phyloP scores from a whole-genome alignment of 1,140 invertebrate species.

The Pseudobourletiella spinata region DNA sequence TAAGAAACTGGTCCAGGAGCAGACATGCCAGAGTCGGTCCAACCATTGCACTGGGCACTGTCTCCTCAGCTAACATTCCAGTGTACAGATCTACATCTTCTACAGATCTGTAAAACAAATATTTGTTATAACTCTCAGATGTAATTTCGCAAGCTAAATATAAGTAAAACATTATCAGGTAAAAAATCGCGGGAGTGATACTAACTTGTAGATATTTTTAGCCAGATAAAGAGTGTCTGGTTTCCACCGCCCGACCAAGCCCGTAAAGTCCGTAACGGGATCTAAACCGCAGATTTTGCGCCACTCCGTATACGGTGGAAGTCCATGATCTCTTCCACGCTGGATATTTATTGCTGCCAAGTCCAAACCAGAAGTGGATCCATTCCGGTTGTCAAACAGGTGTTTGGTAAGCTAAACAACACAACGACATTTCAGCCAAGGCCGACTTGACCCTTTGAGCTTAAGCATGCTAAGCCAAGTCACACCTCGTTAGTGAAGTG shows the following conservation, averaged over 20 bases:
- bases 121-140: background rate
- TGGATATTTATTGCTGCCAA: conserved; percentile 46
- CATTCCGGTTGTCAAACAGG: conserved; percentile 54
- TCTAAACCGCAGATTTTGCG: conserved; percentile 58
- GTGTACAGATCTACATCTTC: conserved; percentile 83
- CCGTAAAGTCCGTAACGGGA: conserved; percentile 39
- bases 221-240: conserved; percentile 52
- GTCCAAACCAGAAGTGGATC: conserved; percentile 45
- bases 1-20: conserved; percentile 72
- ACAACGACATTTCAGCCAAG: background rate
- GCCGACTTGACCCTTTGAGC: no score
- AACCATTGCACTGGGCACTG: conserved; percentile 55
- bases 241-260: conserved; percentile 49
- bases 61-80: conserved; percentile 66
- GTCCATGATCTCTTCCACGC: conserved; percentile 75
- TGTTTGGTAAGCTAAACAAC: conserved; percentile 56
- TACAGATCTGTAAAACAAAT: conserved; percentile 47
- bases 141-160: background rate
- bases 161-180: background rate
- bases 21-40: conserved; percentile 79
- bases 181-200: background rate
- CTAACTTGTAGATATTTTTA: conserved; percentile 53
- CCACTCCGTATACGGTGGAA: conserved; percentile 68
- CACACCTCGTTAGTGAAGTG: conserved; percentile 59
- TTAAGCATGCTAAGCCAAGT: no score